Conservation (phyloP, 2,888 invertebrate species). For the Drosophila anceps region DNA sequence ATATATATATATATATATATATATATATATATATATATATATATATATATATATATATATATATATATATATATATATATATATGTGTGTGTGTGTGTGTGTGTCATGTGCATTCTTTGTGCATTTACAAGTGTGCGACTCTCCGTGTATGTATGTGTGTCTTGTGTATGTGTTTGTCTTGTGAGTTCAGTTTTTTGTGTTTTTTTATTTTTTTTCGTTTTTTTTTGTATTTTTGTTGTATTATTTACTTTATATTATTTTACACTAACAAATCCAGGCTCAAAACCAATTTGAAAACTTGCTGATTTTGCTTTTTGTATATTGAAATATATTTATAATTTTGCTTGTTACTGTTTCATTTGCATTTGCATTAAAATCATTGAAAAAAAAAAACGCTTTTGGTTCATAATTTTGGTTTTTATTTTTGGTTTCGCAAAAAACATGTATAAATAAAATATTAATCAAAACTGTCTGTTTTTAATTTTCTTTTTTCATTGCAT, state of each 20-base stretch:
- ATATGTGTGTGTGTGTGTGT: background rate
- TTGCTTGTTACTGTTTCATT: constrained; percentile 60
- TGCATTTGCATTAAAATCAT: constrained; percentile 56
- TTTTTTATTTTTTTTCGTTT: constrained; percentile 35
- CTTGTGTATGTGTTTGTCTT: constrained; percentile 28
- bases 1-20: no score
- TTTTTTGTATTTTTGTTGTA: constrained; percentile 53
- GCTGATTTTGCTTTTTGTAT: constrained; percentile 50
- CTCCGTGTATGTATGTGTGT: constrained; percentile 4
- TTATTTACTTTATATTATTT: constrained; percentile 71
- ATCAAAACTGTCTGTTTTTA: constrained; percentile 52
- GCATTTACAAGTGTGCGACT: constrained; percentile 3
- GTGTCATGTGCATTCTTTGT: constrained; percentile 22
- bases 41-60: no score
- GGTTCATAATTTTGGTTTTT: constrained; percentile 26
- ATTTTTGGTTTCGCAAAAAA: constrained; percentile 42
- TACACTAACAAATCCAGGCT: constrained; percentile 85
- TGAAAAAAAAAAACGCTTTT: constrained; percentile 32
- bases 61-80: no score
- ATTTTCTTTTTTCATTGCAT: background rate
- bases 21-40: no score
- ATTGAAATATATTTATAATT: constrained; percentile 25
- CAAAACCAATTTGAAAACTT: constrained; percentile 78
- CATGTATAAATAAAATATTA: constrained; percentile 71
- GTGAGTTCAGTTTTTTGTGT: constrained; percentile 19